Base-by-base conservation (phyloP, 1,140 invertebrate genomes). In the Hyles euphorbiae region DNA sequence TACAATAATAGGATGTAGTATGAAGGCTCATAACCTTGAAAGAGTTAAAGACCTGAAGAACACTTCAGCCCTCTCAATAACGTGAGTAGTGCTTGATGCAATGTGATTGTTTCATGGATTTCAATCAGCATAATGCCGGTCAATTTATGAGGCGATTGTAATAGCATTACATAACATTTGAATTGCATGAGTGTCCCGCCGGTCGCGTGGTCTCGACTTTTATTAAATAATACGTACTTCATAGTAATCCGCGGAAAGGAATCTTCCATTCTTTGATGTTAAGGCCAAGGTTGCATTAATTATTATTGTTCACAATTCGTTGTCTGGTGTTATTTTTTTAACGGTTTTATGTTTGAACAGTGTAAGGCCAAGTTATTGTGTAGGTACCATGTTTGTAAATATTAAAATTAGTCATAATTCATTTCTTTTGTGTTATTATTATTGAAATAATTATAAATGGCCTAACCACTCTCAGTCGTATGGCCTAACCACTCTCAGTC, bases 241-340 rank as follows among this genome's bases (percentile, higher is more conserved):
- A 56, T 40, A 58, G 56, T 60, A 60, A 54, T 48, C 40, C 43
- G 36, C 22, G 64, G 56, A 65, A 70, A 65, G 76, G 72, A 78
- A 78, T 75, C 64, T 81, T 81, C 76, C 78, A 71, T 67, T 65
- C 56, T 53, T 49, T 46, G 62, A 59, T 60, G 55, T 67, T 54
- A 52, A 55, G 56, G 56, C 50, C 53, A 61, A 52, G 46, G 44
- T 57, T 54, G 44, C 51, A 56, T 56, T 63, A 9, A 54, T 44
- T 44, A 54, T 11, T 40, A 11, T 22, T 40, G 11, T 53, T 53
- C n/a, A 34, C 10, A 34, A 53, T 36, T 12, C 36, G 40, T 53
- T 12, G 8, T 12, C 40, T 44, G 34, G 5, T 54, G 43, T 11
- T 44, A 9, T 0, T 54, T 54, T 44, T 2, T 5, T 52, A n/a